Evolutionary conservation across 2,113 vertebrate species (phyloP), one percentile per base, ranked within the genome.

Genomic region (Electrona antarctica): DNA sequence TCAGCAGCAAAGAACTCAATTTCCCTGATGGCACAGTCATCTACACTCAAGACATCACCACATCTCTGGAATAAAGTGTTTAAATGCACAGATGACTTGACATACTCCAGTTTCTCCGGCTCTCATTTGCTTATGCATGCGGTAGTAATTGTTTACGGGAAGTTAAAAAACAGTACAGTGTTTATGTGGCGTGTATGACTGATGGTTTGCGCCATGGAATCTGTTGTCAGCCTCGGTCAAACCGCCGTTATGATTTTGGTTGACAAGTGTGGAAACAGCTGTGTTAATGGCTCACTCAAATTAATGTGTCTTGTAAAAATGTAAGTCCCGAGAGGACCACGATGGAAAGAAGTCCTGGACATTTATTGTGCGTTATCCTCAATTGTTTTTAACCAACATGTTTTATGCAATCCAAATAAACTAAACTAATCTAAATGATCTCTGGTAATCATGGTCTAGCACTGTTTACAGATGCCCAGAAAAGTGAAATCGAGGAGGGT

Each of bases 221-320:
- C n/a, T 15, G n/a, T 7, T 58, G 56, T 58, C 56, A 58, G 21
- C 15, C 3, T 28, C 21, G 28, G 15, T 64, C 62, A 64, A 50
- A 64, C 11, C 62, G 28, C 28, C 8, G 3, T 46, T 66, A 9
- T n/a, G 15, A 29, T 54, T 15, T 49, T 28, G 54, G 49, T 71
- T 58, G 58, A 47, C 7, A 60, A 66, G 45, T 29, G 15, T 58
- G 41, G 50, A 60, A 64, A 48, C 41, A 15, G 29, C 50, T 51
- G n/a, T 64, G 70, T 29, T 58, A 64, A 48, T 64, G 28, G 52
- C 66, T 58, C 33, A 51, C 41, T 8, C 56, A 52, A 73, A 73
- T 60, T 29, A 66, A 28, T 41, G 29, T 63, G 59, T 41, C 56
- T 60, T 58, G 48, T 73, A 41, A 52, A 73, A 41, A 1, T 41